Base-by-base conservation (phyloP, 2,888 invertebrate species). In the Mimas tiliae region DNA sequence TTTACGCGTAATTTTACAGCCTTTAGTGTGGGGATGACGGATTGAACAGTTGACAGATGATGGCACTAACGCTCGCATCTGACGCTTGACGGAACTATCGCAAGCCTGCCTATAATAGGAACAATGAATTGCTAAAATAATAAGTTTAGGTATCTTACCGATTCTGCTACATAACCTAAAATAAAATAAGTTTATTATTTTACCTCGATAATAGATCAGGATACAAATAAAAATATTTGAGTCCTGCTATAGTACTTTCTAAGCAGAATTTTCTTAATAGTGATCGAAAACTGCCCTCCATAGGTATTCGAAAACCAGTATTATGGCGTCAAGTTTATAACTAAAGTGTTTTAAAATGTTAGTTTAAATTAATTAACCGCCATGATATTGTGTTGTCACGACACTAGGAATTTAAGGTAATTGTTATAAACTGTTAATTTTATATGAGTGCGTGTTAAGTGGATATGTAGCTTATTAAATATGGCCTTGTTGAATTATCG, bases 151-250 rank as follows among this genome's bases (percentile, higher is more conserved):
- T n/a, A n/a, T n/a, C 4, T 1, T 27, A 27, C 27, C 27, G 27
- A 27, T 3, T 27, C 27, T 27, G 4, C 27, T 27, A 1, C 27
- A 3, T 27, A 27, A 3, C 27, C 27, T 38, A 6, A 9, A 38
- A 1, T n/a, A 34, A 19, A 58, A 19, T 12, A 3, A 1, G 8
- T 19, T 12, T 12, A 6, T 34, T 53, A 34, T n/a, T 38, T 52
- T 74, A 91, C 93, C 91, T 88, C 70, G 93, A 90, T 50, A 90
- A 47, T 3, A 70, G 72, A 72, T 91, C 91, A 0, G 91, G 90
- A 73, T 91, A 93, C 34, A 91, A 72, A 72, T 90, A 93, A 67
- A 93, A 90, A 74, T 91, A 92, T 70, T 93, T 93, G 0, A 92
- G 72, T 0, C 92, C 92, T 42, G 87, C 69, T 45, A 91, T 74